Evolutionary conservation across 2,797 vertebrate genomes (phyloP).

Genomic region (Sebastes dallii): DNA sequence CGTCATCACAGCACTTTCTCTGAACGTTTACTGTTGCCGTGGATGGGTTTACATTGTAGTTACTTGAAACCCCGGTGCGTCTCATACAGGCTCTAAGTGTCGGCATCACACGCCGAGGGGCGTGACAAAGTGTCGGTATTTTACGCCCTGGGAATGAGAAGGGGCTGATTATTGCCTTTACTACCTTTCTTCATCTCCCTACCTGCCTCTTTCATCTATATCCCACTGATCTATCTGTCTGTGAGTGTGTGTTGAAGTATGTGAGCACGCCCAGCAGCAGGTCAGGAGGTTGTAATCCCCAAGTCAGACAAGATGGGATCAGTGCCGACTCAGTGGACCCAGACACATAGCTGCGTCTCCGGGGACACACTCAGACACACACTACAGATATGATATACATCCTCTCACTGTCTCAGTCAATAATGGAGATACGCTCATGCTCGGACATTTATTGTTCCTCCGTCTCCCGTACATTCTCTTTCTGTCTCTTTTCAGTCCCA

Average conservation of each 20-base stretch:
- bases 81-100: no score
- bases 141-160: no score
- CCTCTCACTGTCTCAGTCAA: slow-evolving; percentile 42
- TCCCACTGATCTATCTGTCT: background rate
- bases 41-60: no score
- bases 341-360: slow-evolving; percentile 38
- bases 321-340: slow-evolving; percentile 56
- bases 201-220: background rate
- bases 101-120: no score
- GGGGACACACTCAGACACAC: slow-evolving; percentile 14
- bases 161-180: background rate
- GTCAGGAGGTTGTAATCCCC: slow-evolving; percentile 64
- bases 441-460: slow-evolving; percentile 54
- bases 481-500: slow-evolving; percentile 35
- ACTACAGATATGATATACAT: slow-evolving; percentile 46
- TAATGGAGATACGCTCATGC: slow-evolving; percentile 47
- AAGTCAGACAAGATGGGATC: slow-evolving; percentile 68
- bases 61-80: no score
- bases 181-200: background rate
- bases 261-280: slow-evolving; percentile 17
- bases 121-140: no score
- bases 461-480: slow-evolving; percentile 21
- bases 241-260: slow-evolving; percentile 14
- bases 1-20: no score
- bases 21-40: no score